Evolutionary conservation across 2,113 vertebrate genomes (phyloP).

Genomic region (Sinocyclocheilus grahami): DNA sequence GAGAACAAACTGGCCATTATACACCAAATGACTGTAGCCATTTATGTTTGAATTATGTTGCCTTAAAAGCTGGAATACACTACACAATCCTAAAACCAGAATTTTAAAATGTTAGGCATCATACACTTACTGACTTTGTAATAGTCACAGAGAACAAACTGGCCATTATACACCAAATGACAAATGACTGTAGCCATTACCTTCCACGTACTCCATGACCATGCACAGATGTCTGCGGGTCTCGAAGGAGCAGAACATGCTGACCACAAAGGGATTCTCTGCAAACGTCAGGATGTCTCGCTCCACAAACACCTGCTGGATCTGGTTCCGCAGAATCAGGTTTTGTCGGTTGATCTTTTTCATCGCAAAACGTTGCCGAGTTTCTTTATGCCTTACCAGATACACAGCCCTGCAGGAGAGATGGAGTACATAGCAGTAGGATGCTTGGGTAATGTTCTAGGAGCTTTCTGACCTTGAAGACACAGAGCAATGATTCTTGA

Average conservation of each 20-base stretch:
- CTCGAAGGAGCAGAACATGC: constrained; percentile 99
- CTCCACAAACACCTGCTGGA: constrained; percentile 98
- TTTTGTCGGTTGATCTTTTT: constrained; percentile 99
- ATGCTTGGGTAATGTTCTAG: background rate
- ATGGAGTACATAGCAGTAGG: background rate
- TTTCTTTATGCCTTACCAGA: constrained; percentile 92
- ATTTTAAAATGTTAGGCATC: too few species aligned
- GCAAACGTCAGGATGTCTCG: constrained; percentile 97
- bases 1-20: too few species aligned
- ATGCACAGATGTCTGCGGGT: constrained; percentile 94
- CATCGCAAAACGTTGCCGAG: constrained; percentile 93
- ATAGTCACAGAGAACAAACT: too few species aligned
- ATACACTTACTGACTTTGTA: too few species aligned
- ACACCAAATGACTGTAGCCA: too few species aligned
- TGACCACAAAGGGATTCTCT: constrained; percentile 96
- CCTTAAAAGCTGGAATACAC: too few species aligned
- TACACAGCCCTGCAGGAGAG: constrained; percentile 83
- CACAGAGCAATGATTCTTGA: background rate
- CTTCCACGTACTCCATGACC: constrained; percentile 99
- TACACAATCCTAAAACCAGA: too few species aligned
- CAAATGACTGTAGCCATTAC: constrained; percentile 63
- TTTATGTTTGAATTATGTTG: background rate
- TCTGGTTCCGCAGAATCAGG: constrained; percentile 94
- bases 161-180: too few species aligned
- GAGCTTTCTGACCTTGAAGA: background rate